Evolutionary conservation across 2,888 invertebrate species (phyloP), one percentile per base, ranked within the genome.

Genomic region (Galerucella nymphaeae): DNA sequence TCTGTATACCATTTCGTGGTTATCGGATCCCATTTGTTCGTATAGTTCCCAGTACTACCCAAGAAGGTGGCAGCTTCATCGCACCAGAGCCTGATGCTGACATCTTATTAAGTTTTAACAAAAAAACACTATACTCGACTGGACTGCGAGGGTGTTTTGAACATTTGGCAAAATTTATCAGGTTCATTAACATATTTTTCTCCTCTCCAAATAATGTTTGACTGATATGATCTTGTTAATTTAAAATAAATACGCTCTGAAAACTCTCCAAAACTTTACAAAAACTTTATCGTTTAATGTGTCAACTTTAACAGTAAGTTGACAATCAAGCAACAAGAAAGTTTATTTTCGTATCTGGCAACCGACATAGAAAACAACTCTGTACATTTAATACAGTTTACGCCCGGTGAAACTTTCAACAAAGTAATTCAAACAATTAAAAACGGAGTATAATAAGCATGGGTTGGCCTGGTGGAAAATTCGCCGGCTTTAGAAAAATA

Each of bases 371-470:
- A 70, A 59, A 70, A 65, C 59, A 45, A 45, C 64, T 70, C 64
- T 30, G 58, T 70, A 70, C 66, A 70, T 70, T 73, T 62, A 70
- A 66, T 69, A 62, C 71, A 71, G 20, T 74, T 66, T 65, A 67
- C 64, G 30, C 73, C 53, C 61, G 57, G 41, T 62, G 62, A 64
- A 75, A 72, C 72, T 71, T 72, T 55, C 50, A 72, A 68, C 68
- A 70, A 58, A 66, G 68, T 73, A 68, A 57, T 67, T 69, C 59
- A 61, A 71, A 71, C 72, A 75, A 71, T 75, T 70, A 71, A 68
- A 72, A 72, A 66, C 66, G 62, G 13, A 58, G 45, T 64, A 72
- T 61, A 72, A 58, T 65, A 63, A 55, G 55, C 71, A 73, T 63
- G 66, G 63, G 67, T 71, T 70, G 70, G 63, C 68, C 48, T 53